Conservation (phyloP, 2,888 invertebrate species). For the Chymomyza amoena region DNA sequence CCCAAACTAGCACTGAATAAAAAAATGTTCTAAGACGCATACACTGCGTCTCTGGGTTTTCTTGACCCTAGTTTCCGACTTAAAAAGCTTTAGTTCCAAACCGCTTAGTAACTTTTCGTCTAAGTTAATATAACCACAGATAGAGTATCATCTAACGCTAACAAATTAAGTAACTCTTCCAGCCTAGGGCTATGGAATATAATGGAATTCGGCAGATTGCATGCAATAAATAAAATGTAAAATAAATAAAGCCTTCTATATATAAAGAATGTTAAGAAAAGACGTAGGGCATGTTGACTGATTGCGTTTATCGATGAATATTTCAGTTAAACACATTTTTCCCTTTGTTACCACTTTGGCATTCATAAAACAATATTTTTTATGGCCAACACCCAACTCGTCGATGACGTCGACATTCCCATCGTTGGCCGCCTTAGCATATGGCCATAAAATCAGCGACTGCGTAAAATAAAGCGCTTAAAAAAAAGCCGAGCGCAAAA, state of each 20-base stretch:
- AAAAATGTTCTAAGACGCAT: no score
- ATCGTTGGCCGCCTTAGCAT: not conserved
- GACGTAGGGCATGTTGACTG: slow-evolving; percentile 28
- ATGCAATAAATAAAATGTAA: slow-evolving; percentile 17
- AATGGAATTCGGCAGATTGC: not conserved
- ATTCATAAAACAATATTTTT: slow-evolving; percentile 62
- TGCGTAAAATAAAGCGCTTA: slow-evolving; percentile 63
- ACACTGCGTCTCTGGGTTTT: no score
- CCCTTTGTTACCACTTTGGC: slow-evolving; percentile 25
- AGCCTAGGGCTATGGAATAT: not conserved
- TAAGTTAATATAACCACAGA: no score
- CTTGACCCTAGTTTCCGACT: no score
- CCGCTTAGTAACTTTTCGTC: no score
- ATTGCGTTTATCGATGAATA: slow-evolving; percentile 52
- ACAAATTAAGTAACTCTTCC: no score
- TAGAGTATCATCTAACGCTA: no score
- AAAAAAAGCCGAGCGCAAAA: slow-evolving; percentile 8
- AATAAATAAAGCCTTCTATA: slow-evolving; percentile 18
- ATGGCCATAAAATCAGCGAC: slow-evolving; percentile 56
- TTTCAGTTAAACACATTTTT: slow-evolving; percentile 23
- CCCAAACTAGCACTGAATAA: no score
- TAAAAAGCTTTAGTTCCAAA: no score
- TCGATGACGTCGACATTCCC: not conserved
- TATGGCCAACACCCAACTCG: slow-evolving; percentile 17
- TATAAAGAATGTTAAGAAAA: not conserved